phyloP scores from a whole-genome alignment of 1,140 invertebrate genomes.

The Philopotamus ludificatus region DNA sequence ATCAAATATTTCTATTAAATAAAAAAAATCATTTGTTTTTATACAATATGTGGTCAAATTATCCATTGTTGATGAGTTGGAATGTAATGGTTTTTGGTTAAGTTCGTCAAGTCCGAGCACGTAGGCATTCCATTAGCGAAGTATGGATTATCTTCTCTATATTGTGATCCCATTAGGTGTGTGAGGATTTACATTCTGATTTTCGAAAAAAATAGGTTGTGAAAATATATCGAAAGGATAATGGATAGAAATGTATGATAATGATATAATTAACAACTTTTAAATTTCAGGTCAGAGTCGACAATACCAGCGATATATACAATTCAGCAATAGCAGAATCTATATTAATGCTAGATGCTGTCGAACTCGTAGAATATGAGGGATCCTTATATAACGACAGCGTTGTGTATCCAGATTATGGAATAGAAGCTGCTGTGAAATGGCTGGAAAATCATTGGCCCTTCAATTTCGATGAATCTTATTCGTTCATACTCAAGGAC shows the following conservation, averaged over 20 bases:
- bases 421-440: constrained; percentile 31
- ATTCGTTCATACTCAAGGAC: constrained; percentile 44
- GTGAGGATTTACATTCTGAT: background rate
- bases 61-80: too few relatives aligned
- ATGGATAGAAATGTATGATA: background rate
- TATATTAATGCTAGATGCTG: constrained; percentile 13
- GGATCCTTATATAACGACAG: background rate
- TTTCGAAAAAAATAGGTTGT: background rate
- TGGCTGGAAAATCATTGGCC: constrained; percentile 35
- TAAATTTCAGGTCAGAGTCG: constrained; percentile 34
- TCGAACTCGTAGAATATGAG: too few relatives aligned
- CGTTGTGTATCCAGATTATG: constrained; percentile 46
- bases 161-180: background rate
- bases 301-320: constrained; percentile 6
- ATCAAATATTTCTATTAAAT: too few relatives aligned
- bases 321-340: background rate
- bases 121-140: constrained; percentile 33
- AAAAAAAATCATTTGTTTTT: too few relatives aligned
- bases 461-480: constrained; percentile 15
- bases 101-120: constrained; percentile 11
- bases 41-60: too few relatives aligned
- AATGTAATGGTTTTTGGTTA: constrained; percentile 19
- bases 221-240: background rate
- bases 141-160: constrained; percentile 22
- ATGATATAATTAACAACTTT: background rate